Conservation (phyloP, 2,797 vertebrate genomes). For the Enteromius afrohamiltoni region DNA sequence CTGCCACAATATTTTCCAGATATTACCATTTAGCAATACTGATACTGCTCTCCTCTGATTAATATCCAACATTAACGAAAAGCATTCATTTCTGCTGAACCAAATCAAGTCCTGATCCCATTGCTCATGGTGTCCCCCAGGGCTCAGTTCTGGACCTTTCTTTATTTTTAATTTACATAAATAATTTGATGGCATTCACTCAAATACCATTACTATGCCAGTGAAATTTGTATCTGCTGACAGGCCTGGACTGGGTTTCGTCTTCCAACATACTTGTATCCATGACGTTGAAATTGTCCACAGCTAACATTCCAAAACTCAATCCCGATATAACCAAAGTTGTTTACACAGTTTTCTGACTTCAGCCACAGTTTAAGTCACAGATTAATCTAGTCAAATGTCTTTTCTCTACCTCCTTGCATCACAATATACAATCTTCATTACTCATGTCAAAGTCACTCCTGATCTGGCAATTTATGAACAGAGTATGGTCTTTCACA, state of each 20-base stretch:
- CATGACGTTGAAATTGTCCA: background rate
- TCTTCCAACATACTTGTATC: background rate
- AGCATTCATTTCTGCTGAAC: background rate
- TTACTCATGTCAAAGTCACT: background rate
- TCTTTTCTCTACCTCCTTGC: background rate
- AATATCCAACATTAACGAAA: slow-evolving; percentile 1
- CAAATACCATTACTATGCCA: background rate
- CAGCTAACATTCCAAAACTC: background rate
- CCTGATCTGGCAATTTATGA: background rate
- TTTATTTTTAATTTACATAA: background rate
- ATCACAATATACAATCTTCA: background rate
- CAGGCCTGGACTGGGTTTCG: background rate
- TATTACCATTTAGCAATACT: background rate
- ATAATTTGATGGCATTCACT: background rate
- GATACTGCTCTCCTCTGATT: background rate
- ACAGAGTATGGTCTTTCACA: no score
- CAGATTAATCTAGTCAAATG: background rate
- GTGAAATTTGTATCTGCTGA: background rate
- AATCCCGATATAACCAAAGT: background rate
- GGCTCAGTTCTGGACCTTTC: background rate
- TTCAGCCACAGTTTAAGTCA: background rate
- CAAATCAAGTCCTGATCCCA: background rate
- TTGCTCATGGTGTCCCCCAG: background rate
- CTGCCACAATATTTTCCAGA: background rate
- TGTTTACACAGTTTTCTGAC: background rate